phyloP scores from a whole-genome alignment of 2,113 vertebrate genomes.

The Pseudopipra pipra region DNA sequence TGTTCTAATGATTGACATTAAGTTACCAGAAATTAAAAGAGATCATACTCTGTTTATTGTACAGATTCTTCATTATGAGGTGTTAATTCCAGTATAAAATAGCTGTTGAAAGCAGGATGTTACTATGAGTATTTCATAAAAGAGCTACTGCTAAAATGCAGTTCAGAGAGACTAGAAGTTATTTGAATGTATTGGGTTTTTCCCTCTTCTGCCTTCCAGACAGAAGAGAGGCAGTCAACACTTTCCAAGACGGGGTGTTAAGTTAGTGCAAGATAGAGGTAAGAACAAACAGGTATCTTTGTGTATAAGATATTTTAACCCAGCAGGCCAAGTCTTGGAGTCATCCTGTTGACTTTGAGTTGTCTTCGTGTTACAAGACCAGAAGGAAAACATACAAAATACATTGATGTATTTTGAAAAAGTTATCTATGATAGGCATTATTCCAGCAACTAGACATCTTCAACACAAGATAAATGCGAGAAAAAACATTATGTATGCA shows the following conservation, averaged over 20 bases:
- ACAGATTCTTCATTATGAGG: not conserved
- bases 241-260: not conserved
- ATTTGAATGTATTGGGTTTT: not conserved
- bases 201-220: not conserved
- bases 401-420: fast-evolving
- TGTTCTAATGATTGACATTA: not conserved
- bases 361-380: not conserved
- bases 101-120: not conserved
- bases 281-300: not conserved
- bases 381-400: not conserved
- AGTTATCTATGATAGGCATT: not conserved
- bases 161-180: not conserved
- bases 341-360: not conserved
- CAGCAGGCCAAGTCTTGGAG: not conserved
- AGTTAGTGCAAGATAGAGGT: not conserved
- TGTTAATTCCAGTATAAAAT: not conserved
- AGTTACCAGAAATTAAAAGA: not conserved
- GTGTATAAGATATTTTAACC: not conserved
- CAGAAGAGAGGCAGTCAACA: not conserved
- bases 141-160: not conserved
- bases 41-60: not conserved
- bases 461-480: not conserved
- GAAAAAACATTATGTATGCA: not conserved
- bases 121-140: not conserved
- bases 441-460: not conserved